These are phyloP conservation scores for Solenopsis fugax DNA, from an alignment of 1,140 invertebrate genomes.

Conservation along the genomic window DNA sequence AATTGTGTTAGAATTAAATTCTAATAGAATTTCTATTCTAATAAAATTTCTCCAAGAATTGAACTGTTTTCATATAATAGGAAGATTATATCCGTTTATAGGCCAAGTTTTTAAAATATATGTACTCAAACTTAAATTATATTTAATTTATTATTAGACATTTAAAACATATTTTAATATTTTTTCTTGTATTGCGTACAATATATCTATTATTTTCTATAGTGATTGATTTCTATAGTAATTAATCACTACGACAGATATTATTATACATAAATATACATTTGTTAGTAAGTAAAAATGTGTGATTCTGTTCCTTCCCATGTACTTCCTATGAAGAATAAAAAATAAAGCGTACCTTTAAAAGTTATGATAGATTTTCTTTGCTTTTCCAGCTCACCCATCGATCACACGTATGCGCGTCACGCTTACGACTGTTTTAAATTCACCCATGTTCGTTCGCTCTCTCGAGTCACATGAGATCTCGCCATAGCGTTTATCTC, in stretches of 20 bases:
- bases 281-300: neutral
- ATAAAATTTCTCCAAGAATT: neutral
- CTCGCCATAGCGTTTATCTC: conserved; percentile 78
- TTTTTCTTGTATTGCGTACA: too few species aligned
- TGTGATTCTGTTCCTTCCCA: neutral
- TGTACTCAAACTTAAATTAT: neutral
- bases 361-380: conserved; percentile 28
- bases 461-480: conserved; percentile 74
- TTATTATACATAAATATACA: neutral
- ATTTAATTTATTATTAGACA: neutral
- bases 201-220: too few species aligned
- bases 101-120: neutral
- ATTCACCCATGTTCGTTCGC: conserved; percentile 69
- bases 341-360: conserved; percentile 23
- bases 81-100: neutral
- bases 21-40: conserved; percentile 8
- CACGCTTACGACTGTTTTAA: conserved; percentile 78
- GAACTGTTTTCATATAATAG: neutral
- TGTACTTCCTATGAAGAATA: neutral
- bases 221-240: neutral
- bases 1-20: conserved; percentile 4
- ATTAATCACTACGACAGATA: neutral
- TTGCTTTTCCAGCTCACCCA: conserved; percentile 49
- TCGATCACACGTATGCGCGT: conserved; percentile 73
- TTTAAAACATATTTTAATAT: conserved; percentile 8